These are phyloP conservation scores for Enoplosus armatus DNA, from an alignment of 2,797 vertebrate genomes.

Conservation along the genomic window DNA sequence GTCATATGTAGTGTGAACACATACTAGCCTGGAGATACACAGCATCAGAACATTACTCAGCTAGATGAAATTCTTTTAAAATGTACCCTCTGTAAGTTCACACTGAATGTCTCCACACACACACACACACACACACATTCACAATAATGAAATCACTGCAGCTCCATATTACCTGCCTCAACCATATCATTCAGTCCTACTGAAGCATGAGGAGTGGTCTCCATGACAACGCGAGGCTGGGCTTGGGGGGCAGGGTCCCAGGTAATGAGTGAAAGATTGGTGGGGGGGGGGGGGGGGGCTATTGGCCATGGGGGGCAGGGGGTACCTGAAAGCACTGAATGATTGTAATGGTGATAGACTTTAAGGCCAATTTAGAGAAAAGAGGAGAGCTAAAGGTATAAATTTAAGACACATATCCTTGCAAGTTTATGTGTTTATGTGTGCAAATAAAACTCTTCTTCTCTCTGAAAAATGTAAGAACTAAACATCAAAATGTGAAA, in stretches of 20 bases:
- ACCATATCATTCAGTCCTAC: constrained; percentile 53
- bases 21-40: constrained; percentile 1
- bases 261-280: constrained; percentile 74
- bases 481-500: neutral
- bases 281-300: constrained; percentile 43
- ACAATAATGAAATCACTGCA: constrained; percentile 39
- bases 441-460: constrained; percentile 6
- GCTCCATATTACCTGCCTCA: constrained; percentile 55
- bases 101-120: neutral
- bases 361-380: constrained; percentile 19
- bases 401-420: constrained; percentile 2
- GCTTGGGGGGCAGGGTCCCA: constrained; percentile 73
- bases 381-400: neutral
- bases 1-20: constrained; percentile 26
- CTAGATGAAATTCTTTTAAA: neutral
- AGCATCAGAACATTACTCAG: neutral
- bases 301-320: neutral
- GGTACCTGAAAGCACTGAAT: constrained; percentile 4
- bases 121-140: neutral
- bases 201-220: constrained; percentile 67
- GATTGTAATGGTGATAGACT: constrained; percentile 4
- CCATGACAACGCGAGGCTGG: constrained; percentile 78
- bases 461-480: constrained; percentile 12
- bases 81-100: constrained; percentile 1
- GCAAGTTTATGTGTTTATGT: neutral